Evolutionary conservation across 2,113 vertebrate genomes (phyloP).

Genomic region (Natator depressus): DNA sequence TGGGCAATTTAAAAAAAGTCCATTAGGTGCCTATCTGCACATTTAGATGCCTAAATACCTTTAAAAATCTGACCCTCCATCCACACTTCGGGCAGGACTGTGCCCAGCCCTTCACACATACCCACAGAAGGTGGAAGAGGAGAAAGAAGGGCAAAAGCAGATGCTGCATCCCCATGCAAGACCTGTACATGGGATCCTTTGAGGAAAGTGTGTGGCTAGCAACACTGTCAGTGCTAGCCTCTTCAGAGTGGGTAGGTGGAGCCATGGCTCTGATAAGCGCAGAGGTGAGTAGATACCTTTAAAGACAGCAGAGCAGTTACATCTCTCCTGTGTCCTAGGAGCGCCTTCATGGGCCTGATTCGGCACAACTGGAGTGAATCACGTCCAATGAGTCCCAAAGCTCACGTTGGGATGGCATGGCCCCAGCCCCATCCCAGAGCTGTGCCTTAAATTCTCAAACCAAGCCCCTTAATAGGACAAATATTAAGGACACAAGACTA

Average conservation of each 20-base stretch:
- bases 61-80: not conserved
- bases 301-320: not conserved
- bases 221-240: not conserved
- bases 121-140: not conserved
- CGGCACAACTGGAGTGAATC: not conserved
- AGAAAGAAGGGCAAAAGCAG: not conserved
- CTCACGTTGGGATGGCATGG: not conserved
- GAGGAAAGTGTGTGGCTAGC: not conserved
- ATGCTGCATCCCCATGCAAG: not conserved
- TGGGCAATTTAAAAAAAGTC: not conserved
- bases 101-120: too few species aligned
- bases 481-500: not conserved
- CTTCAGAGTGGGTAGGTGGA: not conserved
- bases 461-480: not conserved
- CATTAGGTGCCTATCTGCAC: not conserved
- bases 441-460: not conserved
- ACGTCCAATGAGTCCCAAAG: not conserved
- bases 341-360: not conserved
- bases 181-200: not conserved
- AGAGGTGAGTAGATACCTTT: not conserved
- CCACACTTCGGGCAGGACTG: too few species aligned
- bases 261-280: not conserved
- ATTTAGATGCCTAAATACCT: not conserved
- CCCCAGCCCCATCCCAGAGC: not conserved
- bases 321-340: not conserved